Evolutionary conservation across 2,888 invertebrate species (phyloP).

Genomic region (Mythimna albipuncta): DNA sequence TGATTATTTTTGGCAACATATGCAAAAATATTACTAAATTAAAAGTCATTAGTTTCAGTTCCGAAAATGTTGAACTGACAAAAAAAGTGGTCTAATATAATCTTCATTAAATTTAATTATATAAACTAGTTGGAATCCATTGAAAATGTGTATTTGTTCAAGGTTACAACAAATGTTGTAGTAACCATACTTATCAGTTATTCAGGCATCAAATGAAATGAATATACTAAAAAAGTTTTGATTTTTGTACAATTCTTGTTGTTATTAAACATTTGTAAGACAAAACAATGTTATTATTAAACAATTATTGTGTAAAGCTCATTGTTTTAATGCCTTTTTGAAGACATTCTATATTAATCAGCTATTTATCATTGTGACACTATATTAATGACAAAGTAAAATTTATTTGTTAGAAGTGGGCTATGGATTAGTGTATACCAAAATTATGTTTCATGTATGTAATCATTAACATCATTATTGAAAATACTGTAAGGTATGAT

Average conservation of each 20-base stretch:
- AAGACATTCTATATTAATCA: constrained; percentile 33
- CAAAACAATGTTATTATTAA: constrained; percentile 15
- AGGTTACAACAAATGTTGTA: constrained; percentile 30
- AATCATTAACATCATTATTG: constrained; percentile 33
- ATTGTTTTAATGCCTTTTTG: constrained; percentile 43
- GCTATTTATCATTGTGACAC: constrained; percentile 36
- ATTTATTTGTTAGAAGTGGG: constrained; percentile 48
- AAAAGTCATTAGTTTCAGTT: constrained; percentile 33
- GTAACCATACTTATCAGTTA: constrained; percentile 32
- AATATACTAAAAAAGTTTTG: constrained; percentile 20
- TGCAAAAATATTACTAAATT: constrained; percentile 8
- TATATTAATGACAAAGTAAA: constrained; percentile 44
- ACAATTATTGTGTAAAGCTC: constrained; percentile 23
- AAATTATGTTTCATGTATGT: constrained; percentile 54
- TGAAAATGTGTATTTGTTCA: constrained; percentile 38
- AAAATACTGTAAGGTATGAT: constrained; percentile 36
- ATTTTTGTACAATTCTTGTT: constrained; percentile 36
- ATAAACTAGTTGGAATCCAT: constrained; percentile 20
- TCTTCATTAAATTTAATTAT: constrained; percentile 19
- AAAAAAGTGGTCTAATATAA: constrained; percentile 39
- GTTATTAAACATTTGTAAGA: constrained; percentile 27
- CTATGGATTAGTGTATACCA: constrained; percentile 53
- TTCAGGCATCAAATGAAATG: constrained; percentile 39
- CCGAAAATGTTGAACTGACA: constrained; percentile 24
- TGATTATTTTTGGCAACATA: constrained; percentile 19